Conservation (phyloP, 1,140 invertebrate species). For the Acyrthosiphon pisum region DNA sequence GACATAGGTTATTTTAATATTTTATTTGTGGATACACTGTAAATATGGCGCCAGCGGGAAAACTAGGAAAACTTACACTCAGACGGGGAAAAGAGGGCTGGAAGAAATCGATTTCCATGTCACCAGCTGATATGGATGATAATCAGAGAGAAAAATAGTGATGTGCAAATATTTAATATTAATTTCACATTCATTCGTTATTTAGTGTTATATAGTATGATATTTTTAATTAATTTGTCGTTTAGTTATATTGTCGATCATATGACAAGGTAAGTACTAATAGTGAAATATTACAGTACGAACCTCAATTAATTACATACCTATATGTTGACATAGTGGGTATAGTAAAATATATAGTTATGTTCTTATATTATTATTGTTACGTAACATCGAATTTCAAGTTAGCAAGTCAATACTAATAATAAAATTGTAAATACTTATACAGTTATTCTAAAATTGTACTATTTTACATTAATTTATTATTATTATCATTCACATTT, state of each 20-base stretch:
- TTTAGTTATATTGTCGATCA: background rate
- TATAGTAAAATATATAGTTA: background rate
- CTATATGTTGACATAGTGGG: too few species aligned
- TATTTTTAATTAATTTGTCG: background rate
- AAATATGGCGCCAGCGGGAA: slow-evolving; percentile 27
- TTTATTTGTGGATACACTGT: slow-evolving; percentile 18
- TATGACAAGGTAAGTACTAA: background rate
- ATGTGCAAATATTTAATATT: background rate
- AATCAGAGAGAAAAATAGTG: slow-evolving; percentile 6
- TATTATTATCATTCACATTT: background rate
- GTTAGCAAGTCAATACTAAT: background rate
- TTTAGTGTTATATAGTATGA: background rate
- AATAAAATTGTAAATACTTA: background rate
- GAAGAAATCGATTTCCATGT: slow-evolving; percentile 44
- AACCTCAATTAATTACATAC: too few species aligned
- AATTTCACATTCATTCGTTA: background rate
- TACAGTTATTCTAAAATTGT: background rate
- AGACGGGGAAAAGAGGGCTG: background rate
- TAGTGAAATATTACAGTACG: background rate
- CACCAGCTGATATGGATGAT: slow-evolving; percentile 45
- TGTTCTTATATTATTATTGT: background rate
- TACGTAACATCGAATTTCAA: background rate
- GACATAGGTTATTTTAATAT: background rate
- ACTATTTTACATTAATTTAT: background rate
- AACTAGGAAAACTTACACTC: slow-evolving; percentile 20